These are phyloP conservation scores for Apostichopus leukothele DNA, from an alignment of 53 echinoderm and acorn worm species.

Conservation along the genomic window DNA sequence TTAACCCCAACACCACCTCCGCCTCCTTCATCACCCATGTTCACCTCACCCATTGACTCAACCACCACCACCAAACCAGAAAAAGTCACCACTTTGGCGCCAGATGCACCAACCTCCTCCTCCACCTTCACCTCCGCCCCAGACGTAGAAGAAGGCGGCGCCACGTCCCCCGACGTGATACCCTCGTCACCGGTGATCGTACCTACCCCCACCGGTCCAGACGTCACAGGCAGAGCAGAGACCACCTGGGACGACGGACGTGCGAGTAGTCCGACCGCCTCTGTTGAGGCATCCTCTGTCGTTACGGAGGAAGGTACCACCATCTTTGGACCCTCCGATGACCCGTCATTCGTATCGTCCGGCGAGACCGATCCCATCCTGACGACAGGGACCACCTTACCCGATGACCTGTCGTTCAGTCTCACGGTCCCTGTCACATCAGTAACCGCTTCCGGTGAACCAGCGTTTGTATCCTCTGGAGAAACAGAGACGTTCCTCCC, in stretches of 20 bases:
- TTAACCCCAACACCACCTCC: slow-evolving; percentile 24
- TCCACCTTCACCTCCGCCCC: not conserved
- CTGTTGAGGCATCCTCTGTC: not conserved
- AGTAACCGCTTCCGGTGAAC: not conserved
- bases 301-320: not conserved
- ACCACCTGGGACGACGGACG: not conserved
- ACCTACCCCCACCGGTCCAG: not conserved
- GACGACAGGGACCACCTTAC: not conserved
- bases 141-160: not conserved
- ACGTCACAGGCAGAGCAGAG: not conserved
- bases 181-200: not conserved
- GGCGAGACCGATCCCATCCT: not conserved
- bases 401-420: not conserved
- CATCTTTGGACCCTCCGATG: not conserved
- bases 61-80: not conserved
- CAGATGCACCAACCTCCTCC: not conserved
- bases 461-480: slow-evolving; percentile 3
- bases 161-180: not conserved
- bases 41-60: not conserved
- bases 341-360: not conserved
- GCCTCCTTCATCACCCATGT: slow-evolving; percentile 27
- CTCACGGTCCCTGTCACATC: not conserved
- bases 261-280: not conserved
- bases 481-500: slow-evolving; percentile 8
- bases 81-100: slow-evolving; percentile 1